A percentile compares a stretch with the other conserved stretches of the same genome.
These are phyloP conservation scores for Anabacerthia variegaticeps DNA, from an alignment of 2,797 vertebrate genomes.

Conservation along the genomic window DNA sequence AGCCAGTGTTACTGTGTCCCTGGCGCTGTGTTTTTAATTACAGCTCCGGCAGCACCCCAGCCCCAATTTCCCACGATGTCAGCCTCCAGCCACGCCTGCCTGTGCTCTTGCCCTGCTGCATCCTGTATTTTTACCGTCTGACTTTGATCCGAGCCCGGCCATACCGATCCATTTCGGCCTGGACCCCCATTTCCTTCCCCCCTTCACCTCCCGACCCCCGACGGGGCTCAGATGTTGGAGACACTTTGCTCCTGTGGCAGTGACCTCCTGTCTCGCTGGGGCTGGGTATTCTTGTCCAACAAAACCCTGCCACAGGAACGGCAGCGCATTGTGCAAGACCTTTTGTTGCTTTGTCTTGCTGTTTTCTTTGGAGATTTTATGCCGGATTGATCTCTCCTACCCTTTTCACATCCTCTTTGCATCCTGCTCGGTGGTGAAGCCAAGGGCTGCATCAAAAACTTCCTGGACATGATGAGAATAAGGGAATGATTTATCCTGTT, in stretches of 20 bases:
- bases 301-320: not conserved
- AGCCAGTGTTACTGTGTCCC: not conserved
- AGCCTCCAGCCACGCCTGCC: not conserved
- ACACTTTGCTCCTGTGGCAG: not conserved
- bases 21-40: not conserved
- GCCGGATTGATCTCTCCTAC: not conserved
- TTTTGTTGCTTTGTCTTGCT: slow-evolving; percentile 28
- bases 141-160: not conserved
- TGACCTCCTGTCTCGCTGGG: slow-evolving; percentile 5
- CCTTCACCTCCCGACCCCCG: not conserved
- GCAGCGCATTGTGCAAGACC: not conserved
- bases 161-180: not conserved
- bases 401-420: slow-evolving; percentile 24
- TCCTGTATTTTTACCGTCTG: not conserved
- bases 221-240: not conserved
- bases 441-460: slow-evolving; percentile 56
- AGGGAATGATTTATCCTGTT: slow-evolving; percentile 25
- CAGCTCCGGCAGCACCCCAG: not conserved
- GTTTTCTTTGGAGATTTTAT: slow-evolving; percentile 19
- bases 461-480: slow-evolving; percentile 42
- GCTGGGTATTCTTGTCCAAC: not conserved
- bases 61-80: not conserved
- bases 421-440: slow-evolving; percentile 34
- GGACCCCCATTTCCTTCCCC: not conserved
- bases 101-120: not conserved